phyloP scores from a whole-genome alignment of 2,113 vertebrate genomes.

The Otolemur garnettii region DNA sequence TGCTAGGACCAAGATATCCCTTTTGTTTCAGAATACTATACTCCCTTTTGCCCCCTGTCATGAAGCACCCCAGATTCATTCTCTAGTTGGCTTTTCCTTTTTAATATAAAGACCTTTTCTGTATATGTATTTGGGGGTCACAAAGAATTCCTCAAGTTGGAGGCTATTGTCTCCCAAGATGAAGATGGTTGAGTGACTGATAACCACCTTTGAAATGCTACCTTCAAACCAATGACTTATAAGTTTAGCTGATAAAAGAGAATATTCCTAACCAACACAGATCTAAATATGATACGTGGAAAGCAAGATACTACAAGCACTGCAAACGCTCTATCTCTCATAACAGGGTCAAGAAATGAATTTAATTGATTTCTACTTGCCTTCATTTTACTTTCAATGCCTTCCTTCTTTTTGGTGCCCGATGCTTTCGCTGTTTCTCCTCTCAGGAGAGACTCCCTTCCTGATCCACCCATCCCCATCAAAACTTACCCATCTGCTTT shows the following conservation, averaged over 20 bases:
- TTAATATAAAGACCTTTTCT: conserved; percentile 13
- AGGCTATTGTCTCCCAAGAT: background rate
- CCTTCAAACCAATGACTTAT: conserved; percentile 45
- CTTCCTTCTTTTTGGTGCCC: background rate
- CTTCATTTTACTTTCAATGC: background rate
- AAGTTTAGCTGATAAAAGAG: conserved; percentile 37
- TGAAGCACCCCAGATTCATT: conserved; percentile 21
- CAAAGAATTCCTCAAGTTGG: conserved; percentile 48
- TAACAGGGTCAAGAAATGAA: conserved; percentile 36
- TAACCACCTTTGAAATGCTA: conserved; percentile 60
- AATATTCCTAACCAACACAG: background rate
- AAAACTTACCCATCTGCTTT: conserved; percentile 20
- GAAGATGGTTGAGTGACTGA: background rate
- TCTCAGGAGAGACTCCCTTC: background rate
- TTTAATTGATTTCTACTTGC: conserved; percentile 31
- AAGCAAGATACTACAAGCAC: background rate
- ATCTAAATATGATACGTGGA: conserved; percentile 1
- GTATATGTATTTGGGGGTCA: background rate
- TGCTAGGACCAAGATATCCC: background rate
- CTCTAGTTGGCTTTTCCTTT: conserved; percentile 9
- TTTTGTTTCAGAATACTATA: conserved; percentile 43
- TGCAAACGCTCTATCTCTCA: conserved; percentile 35
- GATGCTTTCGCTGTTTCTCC: background rate
- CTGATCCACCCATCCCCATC: background rate
- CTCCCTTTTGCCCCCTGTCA: background rate